Conservation (phyloP, 2,113 vertebrate species). For the Colistium nudipinnis region DNA sequence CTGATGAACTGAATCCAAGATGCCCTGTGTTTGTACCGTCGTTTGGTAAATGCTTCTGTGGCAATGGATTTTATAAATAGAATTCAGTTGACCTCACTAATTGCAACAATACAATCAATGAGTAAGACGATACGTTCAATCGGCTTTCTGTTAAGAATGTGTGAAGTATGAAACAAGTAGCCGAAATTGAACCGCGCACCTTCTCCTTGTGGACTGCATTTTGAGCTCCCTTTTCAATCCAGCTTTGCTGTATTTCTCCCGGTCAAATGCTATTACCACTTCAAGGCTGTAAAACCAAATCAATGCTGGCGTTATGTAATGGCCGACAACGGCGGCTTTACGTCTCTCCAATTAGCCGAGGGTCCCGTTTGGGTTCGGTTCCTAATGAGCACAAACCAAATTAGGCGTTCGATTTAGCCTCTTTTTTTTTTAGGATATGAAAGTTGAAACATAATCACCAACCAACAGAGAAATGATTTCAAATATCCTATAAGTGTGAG, state of each 20-base stretch:
- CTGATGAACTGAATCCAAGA: not conserved
- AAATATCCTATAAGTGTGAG: conserved; percentile 20
- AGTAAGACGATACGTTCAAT: conserved; percentile 26
- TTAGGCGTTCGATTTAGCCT: conserved; percentile 71
- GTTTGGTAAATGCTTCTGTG: not conserved
- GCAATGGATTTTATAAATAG: conserved; percentile 25
- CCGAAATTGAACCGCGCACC: conserved; percentile 22
- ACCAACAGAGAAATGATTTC: conserved; percentile 58
- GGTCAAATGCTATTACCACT: conserved; percentile 61
- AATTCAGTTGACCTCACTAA: conserved; percentile 36
- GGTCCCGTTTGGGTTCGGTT: conserved; percentile 62
- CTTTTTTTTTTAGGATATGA: conserved; percentile 71
- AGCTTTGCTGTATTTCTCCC: conserved; percentile 46
- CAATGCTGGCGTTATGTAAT: conserved; percentile 58
- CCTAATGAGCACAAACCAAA: conserved; percentile 72
- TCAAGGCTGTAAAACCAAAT: conserved; percentile 60
- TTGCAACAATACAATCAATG: conserved; percentile 39
- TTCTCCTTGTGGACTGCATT: conserved; percentile 30
- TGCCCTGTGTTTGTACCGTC: not conserved
- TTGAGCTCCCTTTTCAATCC: conserved; percentile 44
- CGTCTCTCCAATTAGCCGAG: conserved; percentile 51
- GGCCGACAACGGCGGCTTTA: conserved; percentile 51
- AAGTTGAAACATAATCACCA: conserved; percentile 67
- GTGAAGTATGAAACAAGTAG: conserved; percentile 35
- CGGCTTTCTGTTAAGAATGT: conserved; percentile 35